Percentiles rank a stretch among this genome's conserved stretches.
These are phyloP conservation scores for Diarsia rubi DNA, from an alignment of 2,888 invertebrate genomes.

Conservation along the genomic window DNA sequence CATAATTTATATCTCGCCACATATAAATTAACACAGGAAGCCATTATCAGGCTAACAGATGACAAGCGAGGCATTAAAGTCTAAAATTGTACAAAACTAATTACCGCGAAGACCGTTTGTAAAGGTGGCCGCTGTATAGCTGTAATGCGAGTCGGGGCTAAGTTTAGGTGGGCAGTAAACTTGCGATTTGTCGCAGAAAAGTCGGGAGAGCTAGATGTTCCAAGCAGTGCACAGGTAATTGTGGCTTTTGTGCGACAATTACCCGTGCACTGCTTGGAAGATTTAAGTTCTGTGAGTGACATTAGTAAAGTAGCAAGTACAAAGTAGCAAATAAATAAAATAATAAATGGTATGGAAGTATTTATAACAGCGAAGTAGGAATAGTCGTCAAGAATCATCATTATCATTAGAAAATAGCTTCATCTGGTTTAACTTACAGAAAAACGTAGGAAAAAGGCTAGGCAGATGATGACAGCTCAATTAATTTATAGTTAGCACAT, in stretches of 20 bases:
- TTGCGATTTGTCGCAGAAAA: conserved; percentile 61
- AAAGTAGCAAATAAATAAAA: not conserved
- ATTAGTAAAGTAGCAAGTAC: not conserved
- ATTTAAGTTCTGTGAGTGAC: not conserved
- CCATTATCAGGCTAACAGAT: conserved; percentile 79
- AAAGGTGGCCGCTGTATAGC: conserved; percentile 65
- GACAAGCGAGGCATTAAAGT: conserved; percentile 81
- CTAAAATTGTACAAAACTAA: conserved; percentile 86
- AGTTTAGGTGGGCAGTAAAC: conserved; percentile 53
- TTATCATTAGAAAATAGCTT: not conserved
- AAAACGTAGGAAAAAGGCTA: too few species aligned
- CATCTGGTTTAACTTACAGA: too few species aligned
- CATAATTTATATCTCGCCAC: conserved; percentile 77
- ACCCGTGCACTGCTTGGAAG: not conserved
- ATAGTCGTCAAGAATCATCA: not conserved
- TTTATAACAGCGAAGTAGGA: not conserved
- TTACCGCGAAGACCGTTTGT: conserved; percentile 78
- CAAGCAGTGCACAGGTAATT: too few species aligned
- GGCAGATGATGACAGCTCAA: not conserved
- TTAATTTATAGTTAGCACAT: not conserved
- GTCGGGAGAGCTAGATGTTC: conserved; percentile 10
- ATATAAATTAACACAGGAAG: conserved; percentile 84
- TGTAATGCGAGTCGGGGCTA: conserved; percentile 53
- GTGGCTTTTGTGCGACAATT: conserved; percentile 20
- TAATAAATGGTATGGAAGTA: not conserved